Percentiles rank a stretch among this genome's conserved stretches.
Evolutionary conservation across 2,888 invertebrate genomes (phyloP).

Genomic region (Cheilosia pagana): DNA sequence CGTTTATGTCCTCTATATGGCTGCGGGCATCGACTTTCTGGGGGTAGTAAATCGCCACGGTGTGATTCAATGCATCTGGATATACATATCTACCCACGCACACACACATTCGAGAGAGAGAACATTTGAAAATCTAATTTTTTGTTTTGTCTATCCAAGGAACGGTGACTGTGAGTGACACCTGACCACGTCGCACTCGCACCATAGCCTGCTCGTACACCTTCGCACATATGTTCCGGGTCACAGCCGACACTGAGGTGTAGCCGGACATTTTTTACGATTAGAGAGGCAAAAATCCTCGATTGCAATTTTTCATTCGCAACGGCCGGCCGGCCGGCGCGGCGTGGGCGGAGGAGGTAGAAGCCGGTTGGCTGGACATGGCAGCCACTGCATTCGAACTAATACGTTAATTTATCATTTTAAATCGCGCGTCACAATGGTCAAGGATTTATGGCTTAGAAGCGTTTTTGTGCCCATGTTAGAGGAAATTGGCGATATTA

Average conservation of each 20-base stretch:
- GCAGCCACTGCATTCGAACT: slow-evolving; percentile 52
- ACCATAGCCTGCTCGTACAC: slow-evolving; percentile 33
- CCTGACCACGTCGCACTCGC: slow-evolving; percentile 60
- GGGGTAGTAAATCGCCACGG: slow-evolving; percentile 37
- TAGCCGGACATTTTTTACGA: slow-evolving; percentile 68
- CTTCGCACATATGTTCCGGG: slow-evolving; percentile 63
- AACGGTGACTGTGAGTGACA: slow-evolving; percentile 67
- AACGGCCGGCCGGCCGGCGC: slow-evolving; percentile 44
- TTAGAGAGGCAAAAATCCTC: slow-evolving; percentile 65
- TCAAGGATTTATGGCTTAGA: slow-evolving; percentile 67
- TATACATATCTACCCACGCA: slow-evolving; percentile 31
- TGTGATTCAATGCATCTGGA: slow-evolving; percentile 36
- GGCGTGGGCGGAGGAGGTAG: slow-evolving; percentile 20
- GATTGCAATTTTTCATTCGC: slow-evolving; percentile 69
- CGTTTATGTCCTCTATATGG: slow-evolving; percentile 55
- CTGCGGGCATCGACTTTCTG: slow-evolving; percentile 34
- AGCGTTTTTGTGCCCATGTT: slow-evolving; percentile 31
- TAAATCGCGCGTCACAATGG: slow-evolving; percentile 71
- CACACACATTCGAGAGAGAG: slow-evolving; percentile 5
- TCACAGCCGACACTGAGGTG: slow-evolving; percentile 48
- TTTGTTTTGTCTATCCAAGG: slow-evolving; percentile 38
- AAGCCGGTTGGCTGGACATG: slow-evolving; percentile 29
- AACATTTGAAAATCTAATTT: slow-evolving; percentile 52
- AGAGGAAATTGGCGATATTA: slow-evolving; percentile 58
- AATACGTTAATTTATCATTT: slow-evolving; percentile 73